Evolutionary conservation across 2,888 invertebrate species (phyloP), one percentile per base, ranked within the genome.

Genomic region (Sphaerophoria taeniata): DNA sequence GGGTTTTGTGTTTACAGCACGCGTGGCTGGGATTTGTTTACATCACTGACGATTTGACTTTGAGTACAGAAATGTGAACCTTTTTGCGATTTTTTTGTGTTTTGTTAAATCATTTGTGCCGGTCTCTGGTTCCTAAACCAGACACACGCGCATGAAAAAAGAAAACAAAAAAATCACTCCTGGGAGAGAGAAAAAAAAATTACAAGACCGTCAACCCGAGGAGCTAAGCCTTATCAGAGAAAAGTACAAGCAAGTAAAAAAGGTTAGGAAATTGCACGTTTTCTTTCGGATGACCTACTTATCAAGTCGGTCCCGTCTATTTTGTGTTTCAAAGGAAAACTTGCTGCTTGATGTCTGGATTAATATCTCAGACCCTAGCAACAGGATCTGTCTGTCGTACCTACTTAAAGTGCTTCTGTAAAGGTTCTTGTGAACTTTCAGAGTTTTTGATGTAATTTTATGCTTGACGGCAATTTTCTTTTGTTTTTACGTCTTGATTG

Each of bases 11-110:
- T 74, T 74, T 14, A 67, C 67, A 84, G 83, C 79, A 84, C 83
- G 83, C 79, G 83, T 84, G 83, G 79, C 74, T 67, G 49, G 83
- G 51, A 53, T 83, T 79, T 83, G 74, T 74, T 84, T 84, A 75
- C 78, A 45, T 9, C 31, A 60, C 47, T 24, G 24, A 24, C 24
- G 33, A 14, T n/a, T 61, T 36, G 36, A 16, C n/a, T 51, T 67
- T 51, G 5, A 33, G 39, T 34, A 51, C n/a, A 33, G 70, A 43
- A 34, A 74, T 34, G 16, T 24, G 71, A 47, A 45, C 14, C 33
- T 31, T 39, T 34, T n/a, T 39, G 16, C 45, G 34, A 14, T 49
- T 43, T 9, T 43, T 43, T 9, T 43, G 12, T 43, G 9, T 39
- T 39, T 39, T 39, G 9, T 39, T 39, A 39, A 39, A 11, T 4